Percentiles rank a stretch among this genome's conserved stretches.
Conservation (phyloP, 2,888 invertebrate genomes). For the Andrena bicolor region DNA sequence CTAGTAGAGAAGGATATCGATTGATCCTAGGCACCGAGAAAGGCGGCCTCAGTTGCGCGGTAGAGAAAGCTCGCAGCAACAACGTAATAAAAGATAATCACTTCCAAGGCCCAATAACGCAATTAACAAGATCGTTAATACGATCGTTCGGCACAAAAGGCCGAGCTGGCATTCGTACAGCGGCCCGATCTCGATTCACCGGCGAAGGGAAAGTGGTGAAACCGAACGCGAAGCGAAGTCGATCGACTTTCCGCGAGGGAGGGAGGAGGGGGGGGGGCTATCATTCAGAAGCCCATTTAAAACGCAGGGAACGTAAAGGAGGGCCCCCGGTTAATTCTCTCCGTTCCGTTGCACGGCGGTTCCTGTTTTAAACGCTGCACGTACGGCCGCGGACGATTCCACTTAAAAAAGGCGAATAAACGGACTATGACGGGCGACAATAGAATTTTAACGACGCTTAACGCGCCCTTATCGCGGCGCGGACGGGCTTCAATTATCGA, state of each 20-base stretch:
- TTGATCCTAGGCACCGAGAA: no score
- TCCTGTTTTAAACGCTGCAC: slow-evolving; percentile 18
- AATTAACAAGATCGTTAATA: slow-evolving; percentile 14
- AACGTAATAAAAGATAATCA: slow-evolving; percentile 13
- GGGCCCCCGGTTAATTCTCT: slow-evolving; percentile 46
- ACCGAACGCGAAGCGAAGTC: slow-evolving; percentile 56
- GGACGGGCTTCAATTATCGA: background rate
- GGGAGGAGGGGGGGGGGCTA: background rate
- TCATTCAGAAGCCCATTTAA: slow-evolving; percentile 47
- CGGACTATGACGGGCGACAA: slow-evolving; percentile 12
- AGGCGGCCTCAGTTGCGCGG: no score
- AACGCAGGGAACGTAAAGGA: slow-evolving; percentile 59
- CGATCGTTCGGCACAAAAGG: slow-evolving; percentile 2
- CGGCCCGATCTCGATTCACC: slow-evolving; percentile 55
- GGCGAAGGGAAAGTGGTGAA: slow-evolving; percentile 71
- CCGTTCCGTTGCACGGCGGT: background rate
- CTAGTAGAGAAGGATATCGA: no score
- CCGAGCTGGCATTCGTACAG: slow-evolving; percentile 14
- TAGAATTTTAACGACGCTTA: slow-evolving; percentile 40
- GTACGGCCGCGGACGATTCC: slow-evolving; percentile 9
- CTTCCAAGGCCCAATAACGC: background rate
- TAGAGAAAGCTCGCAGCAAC: no score
- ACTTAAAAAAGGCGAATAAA: slow-evolving; percentile 20
- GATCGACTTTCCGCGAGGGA: slow-evolving; percentile 60
- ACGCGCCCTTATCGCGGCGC: background rate